Evolutionary conservation across 2,888 invertebrate genomes (phyloP), one percentile per base, ranked within the genome.

Genomic region (Drosophila emarginata): DNA sequence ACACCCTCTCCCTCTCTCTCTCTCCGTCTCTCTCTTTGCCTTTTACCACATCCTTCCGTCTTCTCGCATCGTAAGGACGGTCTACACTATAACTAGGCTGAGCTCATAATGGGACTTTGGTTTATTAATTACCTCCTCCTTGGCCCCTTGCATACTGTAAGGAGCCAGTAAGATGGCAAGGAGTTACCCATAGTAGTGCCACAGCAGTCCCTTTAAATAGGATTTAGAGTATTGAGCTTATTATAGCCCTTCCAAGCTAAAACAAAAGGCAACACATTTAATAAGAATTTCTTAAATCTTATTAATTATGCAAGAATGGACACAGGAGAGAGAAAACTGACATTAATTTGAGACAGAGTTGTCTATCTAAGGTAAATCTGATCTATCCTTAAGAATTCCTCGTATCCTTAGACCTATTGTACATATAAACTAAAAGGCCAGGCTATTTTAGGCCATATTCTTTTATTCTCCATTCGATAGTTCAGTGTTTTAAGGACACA

Each of bases 41-140:
- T 6, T 32, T 26, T 11, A 6, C 45, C 21, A 21, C 21, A 36
- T 21, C 32, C 51, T 28, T 1, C 45, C 45, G 21, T 45, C 45
- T 21, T 36, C 11, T 4, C 18, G 37, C 21, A 18, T 15, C 66
- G 3, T 21, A 5, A n/a, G 14, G 36, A 26, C 4, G 26, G 65
- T 32, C 39, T 53, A 21, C 32, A 32, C 32, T 58, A 60, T 68
- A 61, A 69, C 70, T 37, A 70, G 61, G 60, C 67, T 72, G 58
- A 59, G 72, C 59, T 57, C 51, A 66, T 60, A 66, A 71, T 73
- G 67, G 70, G 70, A 71, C 67, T 72, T 66, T 23, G 67, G 70
- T 72, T 71, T 71, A 72, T 72, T 71, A 71, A 71, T 71, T 73
- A 71, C 45, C 45, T 56, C 59, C 73, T 66, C 28, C 67, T 52